A percentile compares a stretch with the other conserved stretches of the same genome.
These are phyloP conservation scores for Oncopeltus fasciatus DNA, from an alignment of 1,140 invertebrate species.

Conservation along the genomic window DNA sequence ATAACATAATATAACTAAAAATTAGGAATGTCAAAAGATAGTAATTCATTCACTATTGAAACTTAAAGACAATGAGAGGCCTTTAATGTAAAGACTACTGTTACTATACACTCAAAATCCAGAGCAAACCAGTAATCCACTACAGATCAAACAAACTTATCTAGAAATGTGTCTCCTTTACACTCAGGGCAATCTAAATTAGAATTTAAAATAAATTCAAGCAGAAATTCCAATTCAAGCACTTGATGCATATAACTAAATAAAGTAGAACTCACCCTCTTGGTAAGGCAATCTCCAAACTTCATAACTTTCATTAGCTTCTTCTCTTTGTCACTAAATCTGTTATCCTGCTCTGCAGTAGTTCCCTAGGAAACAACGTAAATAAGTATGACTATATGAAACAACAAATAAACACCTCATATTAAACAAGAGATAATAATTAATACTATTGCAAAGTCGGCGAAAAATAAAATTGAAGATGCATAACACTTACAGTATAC, in stretches of 20 bases:
- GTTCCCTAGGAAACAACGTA: slow-evolving; percentile 68
- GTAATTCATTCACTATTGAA: too few species aligned
- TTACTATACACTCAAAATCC: background rate
- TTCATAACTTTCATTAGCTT: slow-evolving; percentile 98
- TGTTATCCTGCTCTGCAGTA: slow-evolving; percentile 92
- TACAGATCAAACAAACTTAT: background rate
- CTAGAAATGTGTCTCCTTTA: too few species aligned
- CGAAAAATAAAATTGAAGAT: background rate
- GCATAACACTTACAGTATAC: slow-evolving; percentile 1
- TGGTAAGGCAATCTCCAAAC: slow-evolving; percentile 81
- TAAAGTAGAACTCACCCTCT: slow-evolving; percentile 49
- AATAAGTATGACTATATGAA: too few species aligned
- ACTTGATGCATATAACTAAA: too few species aligned
- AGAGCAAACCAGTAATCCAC: background rate
- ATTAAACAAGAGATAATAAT: background rate
- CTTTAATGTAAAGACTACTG: too few species aligned
- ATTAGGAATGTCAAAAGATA: too few species aligned
- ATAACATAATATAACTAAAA: too few species aligned
- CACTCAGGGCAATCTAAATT: too few species aligned
- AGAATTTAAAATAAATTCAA: too few species aligned
- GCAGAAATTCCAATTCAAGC: too few species aligned
- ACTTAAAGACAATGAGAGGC: too few species aligned
- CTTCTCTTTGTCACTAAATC: slow-evolving; percentile 98
- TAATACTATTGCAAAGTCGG: background rate
- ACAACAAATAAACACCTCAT: too few species aligned